These are phyloP conservation scores for Passer domesticus DNA, from an alignment of 2,113 vertebrate species.

Conservation along the genomic window DNA sequence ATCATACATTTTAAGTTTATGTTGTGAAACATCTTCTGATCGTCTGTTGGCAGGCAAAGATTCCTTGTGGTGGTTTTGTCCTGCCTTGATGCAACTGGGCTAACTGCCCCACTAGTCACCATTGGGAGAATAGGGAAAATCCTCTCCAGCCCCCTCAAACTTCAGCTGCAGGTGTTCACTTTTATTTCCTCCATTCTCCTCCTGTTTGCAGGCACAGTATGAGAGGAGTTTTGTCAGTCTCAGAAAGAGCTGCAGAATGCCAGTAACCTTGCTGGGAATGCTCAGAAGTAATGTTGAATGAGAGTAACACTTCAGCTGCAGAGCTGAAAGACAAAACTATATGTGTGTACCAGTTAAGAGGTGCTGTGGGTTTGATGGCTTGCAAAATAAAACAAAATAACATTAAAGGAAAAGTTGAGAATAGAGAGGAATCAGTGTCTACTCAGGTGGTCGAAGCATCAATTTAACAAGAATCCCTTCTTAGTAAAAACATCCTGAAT, in stretches of 20 bases:
- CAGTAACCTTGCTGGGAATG: background rate
- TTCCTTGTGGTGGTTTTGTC: background rate
- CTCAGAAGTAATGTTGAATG: background rate
- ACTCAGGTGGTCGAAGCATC: background rate
- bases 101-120: background rate
- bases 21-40: background rate
- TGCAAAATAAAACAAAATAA: background rate
- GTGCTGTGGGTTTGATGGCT: background rate
- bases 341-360: background rate
- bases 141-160: background rate
- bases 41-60: background rate
- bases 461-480: background rate
- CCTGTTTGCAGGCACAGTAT: background rate
- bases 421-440: background rate
- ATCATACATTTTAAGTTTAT: background rate
- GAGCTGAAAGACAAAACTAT: background rate
- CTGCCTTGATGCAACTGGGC: background rate
- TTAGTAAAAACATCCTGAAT: background rate
- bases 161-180: background rate
- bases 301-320: background rate
- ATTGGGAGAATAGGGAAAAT: rapidly evolving
- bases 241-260: background rate
- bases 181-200: background rate
- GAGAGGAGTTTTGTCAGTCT: background rate
- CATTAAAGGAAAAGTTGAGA: background rate